A percentile compares a stretch with the other conserved stretches of the same genome.
Evolutionary conservation across 2,797 vertebrate genomes (phyloP).

Genomic region (Pelochelys cantorii): DNA sequence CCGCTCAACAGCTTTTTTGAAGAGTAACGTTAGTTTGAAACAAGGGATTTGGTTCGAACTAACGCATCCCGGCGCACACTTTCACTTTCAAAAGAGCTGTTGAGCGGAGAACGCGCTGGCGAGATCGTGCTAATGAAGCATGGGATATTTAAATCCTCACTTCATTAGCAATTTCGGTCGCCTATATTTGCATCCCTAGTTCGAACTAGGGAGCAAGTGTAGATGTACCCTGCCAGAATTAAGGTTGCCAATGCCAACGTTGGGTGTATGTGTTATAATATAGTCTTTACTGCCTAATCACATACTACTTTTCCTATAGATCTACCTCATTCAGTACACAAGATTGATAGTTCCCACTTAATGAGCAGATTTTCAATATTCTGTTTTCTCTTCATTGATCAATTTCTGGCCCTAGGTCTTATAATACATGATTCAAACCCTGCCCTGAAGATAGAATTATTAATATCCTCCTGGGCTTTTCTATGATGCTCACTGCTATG

Average conservation of each 20-base stretch:
- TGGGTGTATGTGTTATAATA: neutral
- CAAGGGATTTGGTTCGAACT: no score
- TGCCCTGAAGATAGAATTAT: neutral
- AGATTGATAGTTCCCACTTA: neutral
- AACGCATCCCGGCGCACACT: no score
- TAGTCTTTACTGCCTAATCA: neutral
- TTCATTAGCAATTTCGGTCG: no score
- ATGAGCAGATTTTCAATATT: neutral
- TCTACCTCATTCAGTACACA: neutral
- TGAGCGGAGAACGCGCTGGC: no score
- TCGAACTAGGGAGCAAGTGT: no score
- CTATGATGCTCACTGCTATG: neutral
- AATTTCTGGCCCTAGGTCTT: neutral
- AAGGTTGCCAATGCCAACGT: neutral
- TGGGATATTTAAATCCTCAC: no score
- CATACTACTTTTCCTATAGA: neutral
- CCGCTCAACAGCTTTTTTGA: no score
- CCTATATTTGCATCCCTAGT: no score
- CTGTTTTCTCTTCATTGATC: neutral
- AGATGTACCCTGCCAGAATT: neutral
- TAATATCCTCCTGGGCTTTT: neutral
- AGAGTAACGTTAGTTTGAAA: no score
- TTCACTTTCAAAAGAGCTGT: no score
- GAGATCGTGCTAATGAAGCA: no score
- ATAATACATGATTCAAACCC: neutral